Evolutionary conservation across 2,797 vertebrate genomes (phyloP).

Genomic region (Galaxias olidus): DNA sequence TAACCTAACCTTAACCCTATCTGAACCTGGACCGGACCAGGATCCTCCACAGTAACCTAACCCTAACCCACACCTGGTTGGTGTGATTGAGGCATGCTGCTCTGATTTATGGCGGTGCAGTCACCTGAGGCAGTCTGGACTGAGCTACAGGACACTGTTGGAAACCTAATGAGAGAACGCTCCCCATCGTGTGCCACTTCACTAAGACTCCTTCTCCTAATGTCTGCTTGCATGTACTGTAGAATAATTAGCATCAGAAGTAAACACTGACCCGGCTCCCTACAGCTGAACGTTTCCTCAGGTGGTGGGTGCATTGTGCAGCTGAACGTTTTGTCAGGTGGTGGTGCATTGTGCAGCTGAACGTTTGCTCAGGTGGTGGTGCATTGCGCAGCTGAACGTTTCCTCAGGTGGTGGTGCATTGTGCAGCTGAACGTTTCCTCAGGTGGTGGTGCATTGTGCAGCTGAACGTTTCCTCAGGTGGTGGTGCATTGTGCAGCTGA

Average conservation of each 20-base stretch:
- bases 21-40: too few species aligned
- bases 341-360: too few species aligned
- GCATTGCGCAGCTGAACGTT: background rate
- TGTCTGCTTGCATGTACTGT: too few species aligned
- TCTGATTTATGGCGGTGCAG: constrained; percentile 52
- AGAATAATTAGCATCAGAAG: background rate
- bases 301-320: too few species aligned
- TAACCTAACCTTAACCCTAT: too few species aligned
- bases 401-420: background rate
- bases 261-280: background rate
- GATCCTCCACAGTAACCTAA: too few species aligned
- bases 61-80: constrained; percentile 55
- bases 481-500: too few species aligned
- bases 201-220: too few species aligned
- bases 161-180: constrained; percentile 27
- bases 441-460: too few species aligned
- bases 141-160: constrained; percentile 23
- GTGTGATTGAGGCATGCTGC: constrained; percentile 68
- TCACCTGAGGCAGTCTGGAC: background rate
- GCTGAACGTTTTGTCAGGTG: too few species aligned
- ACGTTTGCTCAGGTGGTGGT: too few species aligned
- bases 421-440: too few species aligned
- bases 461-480: background rate
- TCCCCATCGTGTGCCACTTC: background rate
- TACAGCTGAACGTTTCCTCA: background rate